These are phyloP conservation scores for Tipula unca DNA, from an alignment of 2,888 invertebrate species.

Conservation along the genomic window DNA sequence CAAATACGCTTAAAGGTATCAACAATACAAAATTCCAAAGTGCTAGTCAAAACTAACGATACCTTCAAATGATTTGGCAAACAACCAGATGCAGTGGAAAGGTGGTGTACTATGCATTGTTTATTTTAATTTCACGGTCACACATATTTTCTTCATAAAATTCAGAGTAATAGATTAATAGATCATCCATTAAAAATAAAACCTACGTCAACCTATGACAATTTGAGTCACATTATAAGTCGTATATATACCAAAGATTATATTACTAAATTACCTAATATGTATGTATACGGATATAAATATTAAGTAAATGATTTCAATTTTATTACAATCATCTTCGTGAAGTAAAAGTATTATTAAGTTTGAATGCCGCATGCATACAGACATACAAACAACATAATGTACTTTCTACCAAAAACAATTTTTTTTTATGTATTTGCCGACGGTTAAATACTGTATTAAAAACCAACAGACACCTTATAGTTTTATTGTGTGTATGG, in stretches of 20 bases:
- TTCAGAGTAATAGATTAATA: neutral
- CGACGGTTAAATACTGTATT: neutral
- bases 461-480: neutral
- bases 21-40: too few relatives aligned
- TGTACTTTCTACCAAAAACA: neutral
- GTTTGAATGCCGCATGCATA: neutral
- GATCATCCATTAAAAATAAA: neutral
- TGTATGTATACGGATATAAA: neutral
- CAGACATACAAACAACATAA: neutral
- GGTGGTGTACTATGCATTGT: too few relatives aligned
- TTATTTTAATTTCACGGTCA: too few relatives aligned
- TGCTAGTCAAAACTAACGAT: too few relatives aligned
- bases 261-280: neutral
- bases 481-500: neutral
- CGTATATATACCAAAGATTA: neutral
- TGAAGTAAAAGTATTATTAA: neutral
- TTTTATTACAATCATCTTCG: neutral
- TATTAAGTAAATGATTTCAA: neutral
- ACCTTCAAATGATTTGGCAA: too few relatives aligned
- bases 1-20: too few relatives aligned
- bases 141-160: too few relatives aligned
- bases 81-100: too few relatives aligned
- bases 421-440: neutral
- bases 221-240: neutral
- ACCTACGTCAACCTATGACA: neutral